These are phyloP conservation scores for Dendrophyllia cribrosa DNA, from an alignment of 64 coral and sea anemone genomes.

Conservation along the genomic window DNA sequence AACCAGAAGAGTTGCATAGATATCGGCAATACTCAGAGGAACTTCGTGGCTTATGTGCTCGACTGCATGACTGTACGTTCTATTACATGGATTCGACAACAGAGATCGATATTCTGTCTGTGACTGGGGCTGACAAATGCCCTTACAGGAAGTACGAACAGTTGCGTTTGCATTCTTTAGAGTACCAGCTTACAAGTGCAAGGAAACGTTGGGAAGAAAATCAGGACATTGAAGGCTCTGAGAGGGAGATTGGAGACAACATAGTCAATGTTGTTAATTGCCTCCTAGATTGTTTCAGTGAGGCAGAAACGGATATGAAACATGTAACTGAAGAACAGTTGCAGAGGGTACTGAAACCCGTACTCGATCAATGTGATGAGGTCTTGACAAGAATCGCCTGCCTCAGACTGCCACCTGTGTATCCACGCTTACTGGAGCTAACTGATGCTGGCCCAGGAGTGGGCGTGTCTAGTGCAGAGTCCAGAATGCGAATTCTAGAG, in stretches of 20 bases:
- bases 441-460: conserved; percentile 72
- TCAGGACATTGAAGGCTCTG: conserved; percentile 24
- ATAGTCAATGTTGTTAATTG: conserved; percentile 48
- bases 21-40: conserved; percentile 28
- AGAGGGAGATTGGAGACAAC: conserved; percentile 52
- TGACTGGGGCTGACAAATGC: too few species aligned
- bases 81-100: conserved; percentile 31
- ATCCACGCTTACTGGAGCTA: conserved; percentile 67
- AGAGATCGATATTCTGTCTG: too few species aligned
- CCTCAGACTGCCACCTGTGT: conserved; percentile 67
- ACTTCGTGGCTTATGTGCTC: conserved; percentile 44
- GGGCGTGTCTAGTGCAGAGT: conserved; percentile 65
- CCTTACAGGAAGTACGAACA: too few species aligned
- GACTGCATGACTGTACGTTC: conserved; percentile 4
- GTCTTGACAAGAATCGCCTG: conserved; percentile 56
- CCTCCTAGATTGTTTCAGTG: conserved; percentile 46
- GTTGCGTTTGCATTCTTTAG: too few species aligned
- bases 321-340: conserved; percentile 39
- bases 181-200: too few species aligned
- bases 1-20: not conserved
- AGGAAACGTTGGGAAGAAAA: conserved; percentile 46
- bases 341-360: conserved; percentile 34
- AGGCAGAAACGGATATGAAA: conserved; percentile 58
- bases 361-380: conserved; percentile 54
- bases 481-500: conserved; percentile 73